phyloP scores from a whole-genome alignment of 2,113 vertebrate genomes.

The Chloebia gouldiae region DNA sequence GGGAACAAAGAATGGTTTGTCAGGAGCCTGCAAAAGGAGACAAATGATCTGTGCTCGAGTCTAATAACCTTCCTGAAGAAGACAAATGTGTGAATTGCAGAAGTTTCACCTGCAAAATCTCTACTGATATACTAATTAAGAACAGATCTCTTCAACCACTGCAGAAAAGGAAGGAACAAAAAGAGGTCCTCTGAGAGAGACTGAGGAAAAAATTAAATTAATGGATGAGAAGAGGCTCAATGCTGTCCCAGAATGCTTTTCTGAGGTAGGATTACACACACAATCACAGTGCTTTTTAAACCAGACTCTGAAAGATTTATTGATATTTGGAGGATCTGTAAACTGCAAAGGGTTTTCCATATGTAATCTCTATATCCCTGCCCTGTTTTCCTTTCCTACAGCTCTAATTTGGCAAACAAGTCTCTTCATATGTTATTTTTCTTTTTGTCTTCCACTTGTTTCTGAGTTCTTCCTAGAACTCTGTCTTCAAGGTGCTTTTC shows the following conservation, averaged over 20 bases:
- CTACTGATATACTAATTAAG: constrained; percentile 54
- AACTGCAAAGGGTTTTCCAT: not conserved
- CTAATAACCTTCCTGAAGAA: constrained; percentile 61
- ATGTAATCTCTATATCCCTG: not conserved
- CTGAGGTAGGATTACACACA: not conserved
- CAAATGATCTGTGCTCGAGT: constrained; percentile 47
- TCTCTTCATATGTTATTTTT: accelerated
- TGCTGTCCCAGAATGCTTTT: not conserved
- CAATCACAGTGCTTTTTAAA: not conserved
- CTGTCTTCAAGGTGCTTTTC: not conserved
- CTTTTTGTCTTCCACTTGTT: not conserved
- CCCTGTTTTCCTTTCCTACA: not conserved
- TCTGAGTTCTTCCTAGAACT: not conserved
- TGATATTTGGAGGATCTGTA: not conserved
- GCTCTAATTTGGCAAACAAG: not conserved
- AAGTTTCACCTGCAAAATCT: constrained; percentile 61
- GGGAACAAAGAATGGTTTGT: not conserved
- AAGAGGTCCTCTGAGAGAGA: not conserved
- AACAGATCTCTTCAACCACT: not conserved
- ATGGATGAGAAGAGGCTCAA: not conserved
- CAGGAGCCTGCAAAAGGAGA: constrained; percentile 47
- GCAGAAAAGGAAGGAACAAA: not conserved
- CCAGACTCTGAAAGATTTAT: not conserved
- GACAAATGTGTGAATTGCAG: constrained; percentile 54
- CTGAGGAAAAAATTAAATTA: not conserved